These are phyloP conservation scores for Rhopilema esculentum DNA, from an alignment of 30 jellyfish, hydroid and myxozoan genomes.

Conservation along the genomic window DNA sequence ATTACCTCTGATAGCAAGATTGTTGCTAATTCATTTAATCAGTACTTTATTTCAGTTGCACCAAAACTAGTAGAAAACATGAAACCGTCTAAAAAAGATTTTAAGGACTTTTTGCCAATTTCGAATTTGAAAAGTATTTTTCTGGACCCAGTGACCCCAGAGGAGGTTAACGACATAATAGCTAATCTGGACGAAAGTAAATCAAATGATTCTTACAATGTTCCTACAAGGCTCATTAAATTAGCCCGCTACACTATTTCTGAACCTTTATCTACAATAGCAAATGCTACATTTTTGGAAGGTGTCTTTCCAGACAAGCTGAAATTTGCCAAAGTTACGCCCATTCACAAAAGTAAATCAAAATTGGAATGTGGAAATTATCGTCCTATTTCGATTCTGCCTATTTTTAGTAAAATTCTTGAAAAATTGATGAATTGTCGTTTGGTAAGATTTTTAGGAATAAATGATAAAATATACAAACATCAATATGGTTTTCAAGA, in stretches of 20 bases:
- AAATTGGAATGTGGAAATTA: constrained; percentile 25
- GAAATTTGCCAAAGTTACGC: constrained; percentile 46
- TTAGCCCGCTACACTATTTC: constrained; percentile 23
- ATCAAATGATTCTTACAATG: constrained; percentile 33
- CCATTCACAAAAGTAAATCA: constrained; percentile 48
- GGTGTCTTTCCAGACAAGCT: constrained; percentile 54
- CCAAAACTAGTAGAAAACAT: no score
- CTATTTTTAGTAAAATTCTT: background rate
- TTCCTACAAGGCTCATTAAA: constrained; percentile 25
- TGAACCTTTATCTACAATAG: constrained; percentile 24
- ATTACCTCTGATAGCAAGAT: no score
- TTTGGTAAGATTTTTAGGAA: constrained; percentile 14
- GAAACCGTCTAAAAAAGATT: no score
- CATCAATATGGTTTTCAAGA: constrained; percentile 46
- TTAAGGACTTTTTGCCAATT: background rate
- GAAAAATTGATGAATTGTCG: constrained; percentile 27
- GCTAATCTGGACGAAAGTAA: constrained; percentile 48
- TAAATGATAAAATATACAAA: background rate
- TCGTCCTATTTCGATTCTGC: no score
- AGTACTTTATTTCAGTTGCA: no score
- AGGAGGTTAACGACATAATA: constrained; percentile 20
- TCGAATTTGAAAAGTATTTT: constrained; percentile 4
- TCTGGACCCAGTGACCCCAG: constrained; percentile 27
- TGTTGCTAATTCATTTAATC: no score
- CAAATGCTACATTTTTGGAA: constrained; percentile 32